Conservation (phyloP, 2,113 vertebrate species). For the Zosterops japonicus region DNA sequence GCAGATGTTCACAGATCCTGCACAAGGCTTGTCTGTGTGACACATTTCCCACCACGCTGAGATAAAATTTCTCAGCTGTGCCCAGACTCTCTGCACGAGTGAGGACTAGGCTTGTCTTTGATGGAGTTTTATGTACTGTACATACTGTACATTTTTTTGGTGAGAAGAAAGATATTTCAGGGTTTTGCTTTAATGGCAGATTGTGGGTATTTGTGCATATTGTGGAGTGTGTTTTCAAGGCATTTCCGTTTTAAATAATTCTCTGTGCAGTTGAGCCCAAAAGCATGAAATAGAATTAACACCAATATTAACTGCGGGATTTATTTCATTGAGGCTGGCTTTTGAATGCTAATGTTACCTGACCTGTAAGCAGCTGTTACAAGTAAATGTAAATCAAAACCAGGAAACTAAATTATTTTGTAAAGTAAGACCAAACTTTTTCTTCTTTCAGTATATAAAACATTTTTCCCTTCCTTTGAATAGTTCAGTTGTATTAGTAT, state of each 20-base stretch:
- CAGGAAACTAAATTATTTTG: constrained; percentile 62
- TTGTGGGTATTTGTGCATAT: background rate
- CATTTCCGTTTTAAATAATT: constrained; percentile 4
- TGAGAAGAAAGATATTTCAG: background rate
- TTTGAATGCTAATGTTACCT: constrained; percentile 66
- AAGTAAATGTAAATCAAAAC: constrained; percentile 68
- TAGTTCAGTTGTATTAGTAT: background rate
- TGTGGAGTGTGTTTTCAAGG: background rate
- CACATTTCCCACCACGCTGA: constrained; percentile 14
- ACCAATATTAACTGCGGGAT: constrained; percentile 52
- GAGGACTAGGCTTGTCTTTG: background rate
- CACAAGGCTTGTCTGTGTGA: background rate
- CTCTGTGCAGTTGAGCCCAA: background rate
- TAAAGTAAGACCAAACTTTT: constrained; percentile 54
- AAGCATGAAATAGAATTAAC: constrained; percentile 72
- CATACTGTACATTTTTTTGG: background rate
- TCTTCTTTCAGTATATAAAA: background rate
- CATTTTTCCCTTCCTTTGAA: background rate
- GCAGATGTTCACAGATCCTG: constrained; percentile 28
- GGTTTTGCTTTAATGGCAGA: background rate
- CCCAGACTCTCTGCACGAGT: background rate
- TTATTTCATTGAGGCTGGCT: constrained; percentile 61
- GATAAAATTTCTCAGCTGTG: background rate
- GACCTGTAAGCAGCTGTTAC: constrained; percentile 77
- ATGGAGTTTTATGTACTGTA: background rate